A percentile compares a stretch with the other conserved stretches of the same genome.
Evolutionary conservation across 2,113 vertebrate species (phyloP).

Genomic region (Peromyscus polionotus): DNA sequence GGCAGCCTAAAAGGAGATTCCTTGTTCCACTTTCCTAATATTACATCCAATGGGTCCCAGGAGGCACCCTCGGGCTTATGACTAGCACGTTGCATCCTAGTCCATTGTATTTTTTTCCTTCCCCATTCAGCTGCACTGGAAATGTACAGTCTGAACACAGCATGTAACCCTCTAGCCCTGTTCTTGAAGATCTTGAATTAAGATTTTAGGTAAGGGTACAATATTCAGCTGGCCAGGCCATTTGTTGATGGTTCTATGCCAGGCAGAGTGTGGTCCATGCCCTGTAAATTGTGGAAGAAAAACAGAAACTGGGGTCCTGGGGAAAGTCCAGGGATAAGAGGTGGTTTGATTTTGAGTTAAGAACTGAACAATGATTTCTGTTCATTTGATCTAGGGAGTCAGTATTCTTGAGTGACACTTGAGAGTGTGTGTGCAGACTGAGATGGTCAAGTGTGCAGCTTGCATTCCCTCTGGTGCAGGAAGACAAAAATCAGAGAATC

Average conservation of each 20-base stretch:
- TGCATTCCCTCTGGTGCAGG: fast-evolving
- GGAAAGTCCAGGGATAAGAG: neutral
- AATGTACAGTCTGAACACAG: neutral
- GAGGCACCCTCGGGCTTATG: neutral
- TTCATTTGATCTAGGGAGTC: neutral
- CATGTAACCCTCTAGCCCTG: no score
- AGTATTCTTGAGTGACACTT: neutral
- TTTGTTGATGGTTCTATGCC: neutral
- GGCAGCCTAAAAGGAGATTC: neutral
- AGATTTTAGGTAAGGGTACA: neutral
- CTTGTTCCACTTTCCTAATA: neutral
- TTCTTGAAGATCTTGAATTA: neutral
- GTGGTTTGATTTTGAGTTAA: neutral
- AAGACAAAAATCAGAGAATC: neutral
- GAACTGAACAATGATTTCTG: neutral
- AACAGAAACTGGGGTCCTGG: neutral
- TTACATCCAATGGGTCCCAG: neutral
- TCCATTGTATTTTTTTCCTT: neutral
- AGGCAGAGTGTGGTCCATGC: neutral
- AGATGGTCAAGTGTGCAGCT: neutral
- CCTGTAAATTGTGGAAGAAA: neutral
- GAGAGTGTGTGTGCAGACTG: neutral
- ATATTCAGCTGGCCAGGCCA: neutral
- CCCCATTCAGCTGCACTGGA: neutral
- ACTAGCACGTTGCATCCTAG: no score